Percentiles rank a stretch among this genome's conserved stretches.
Conservation (phyloP, 2,888 invertebrate genomes). For the Tipula unca region DNA sequence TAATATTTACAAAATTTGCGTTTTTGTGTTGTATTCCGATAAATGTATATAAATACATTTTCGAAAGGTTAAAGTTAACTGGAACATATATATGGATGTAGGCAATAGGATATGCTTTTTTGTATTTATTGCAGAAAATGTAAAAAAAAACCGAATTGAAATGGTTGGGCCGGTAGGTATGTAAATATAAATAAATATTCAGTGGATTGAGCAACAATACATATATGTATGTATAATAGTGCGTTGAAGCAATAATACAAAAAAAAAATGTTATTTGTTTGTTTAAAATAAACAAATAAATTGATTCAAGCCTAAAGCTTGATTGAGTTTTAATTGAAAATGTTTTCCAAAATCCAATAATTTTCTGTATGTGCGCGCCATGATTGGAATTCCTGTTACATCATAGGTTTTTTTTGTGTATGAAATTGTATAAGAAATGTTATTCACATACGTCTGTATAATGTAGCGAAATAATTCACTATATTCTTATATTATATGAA, state of each 20-base stretch:
- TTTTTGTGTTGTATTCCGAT: neutral
- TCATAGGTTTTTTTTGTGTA: too few relatives aligned
- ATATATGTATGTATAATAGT: neutral
- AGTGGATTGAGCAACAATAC: neutral
- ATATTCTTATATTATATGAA: neutral
- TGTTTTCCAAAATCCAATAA: neutral
- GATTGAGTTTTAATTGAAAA: neutral
- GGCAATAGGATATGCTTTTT: neutral
- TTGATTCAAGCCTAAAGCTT: neutral
- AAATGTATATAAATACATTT: neutral
- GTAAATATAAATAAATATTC: neutral
- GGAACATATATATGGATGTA: neutral
- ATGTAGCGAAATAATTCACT: neutral
- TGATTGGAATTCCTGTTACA: neutral
- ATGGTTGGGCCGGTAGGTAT: neutral
- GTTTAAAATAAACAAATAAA: neutral
- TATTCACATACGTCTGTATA: neutral
- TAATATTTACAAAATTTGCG: neutral
- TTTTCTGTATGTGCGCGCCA: neutral
- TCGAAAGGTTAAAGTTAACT: neutral
- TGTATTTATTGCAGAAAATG: neutral
- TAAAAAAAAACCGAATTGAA: neutral
- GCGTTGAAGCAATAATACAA: neutral
- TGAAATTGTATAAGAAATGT: neutral
- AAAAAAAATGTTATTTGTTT: neutral